These are phyloP conservation scores for Macropis europaea DNA, from an alignment of 2,888 invertebrate genomes.

Conservation along the genomic window DNA sequence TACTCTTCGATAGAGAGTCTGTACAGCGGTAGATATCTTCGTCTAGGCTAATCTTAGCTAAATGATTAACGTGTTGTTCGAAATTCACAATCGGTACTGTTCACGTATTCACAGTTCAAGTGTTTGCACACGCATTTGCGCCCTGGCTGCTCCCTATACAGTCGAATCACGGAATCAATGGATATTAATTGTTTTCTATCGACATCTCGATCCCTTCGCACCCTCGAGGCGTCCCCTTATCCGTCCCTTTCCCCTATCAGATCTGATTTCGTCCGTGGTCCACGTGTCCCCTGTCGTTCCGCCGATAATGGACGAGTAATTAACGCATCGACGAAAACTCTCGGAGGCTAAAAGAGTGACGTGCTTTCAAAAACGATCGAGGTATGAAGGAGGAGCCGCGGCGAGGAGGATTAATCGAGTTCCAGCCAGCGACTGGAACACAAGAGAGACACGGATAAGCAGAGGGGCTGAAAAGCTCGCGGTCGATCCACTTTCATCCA, in stretches of 20 bases:
- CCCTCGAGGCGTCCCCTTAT: background rate
- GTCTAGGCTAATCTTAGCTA: no score
- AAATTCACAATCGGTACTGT: constrained; percentile 34
- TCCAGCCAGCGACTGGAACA: constrained; percentile 11
- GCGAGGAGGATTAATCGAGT: constrained; percentile 49
- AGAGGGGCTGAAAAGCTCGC: constrained; percentile 46
- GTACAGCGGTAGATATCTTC: no score
- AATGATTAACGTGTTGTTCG: background rate
- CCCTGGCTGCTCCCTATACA: background rate
- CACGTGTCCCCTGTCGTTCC: constrained; percentile 25
- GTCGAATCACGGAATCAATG: constrained; percentile 34
- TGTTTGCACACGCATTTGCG: constrained; percentile 31
- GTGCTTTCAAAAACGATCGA: constrained; percentile 51
- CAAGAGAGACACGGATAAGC: constrained; percentile 24
- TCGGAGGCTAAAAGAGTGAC: constrained; percentile 46
- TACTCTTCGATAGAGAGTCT: no score
- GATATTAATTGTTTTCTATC: constrained; percentile 58
- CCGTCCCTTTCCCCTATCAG: background rate
- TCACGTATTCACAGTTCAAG: constrained; percentile 38
- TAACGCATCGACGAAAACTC: constrained; percentile 51
- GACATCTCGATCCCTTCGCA: constrained; percentile 7
- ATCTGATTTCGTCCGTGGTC: constrained; percentile 2
- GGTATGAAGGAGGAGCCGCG: background rate
- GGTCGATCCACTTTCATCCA: constrained; percentile 60
- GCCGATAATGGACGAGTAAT: constrained; percentile 54